Conservation (phyloP, 2,797 vertebrate species). For the Cirrhinus molitorella region DNA sequence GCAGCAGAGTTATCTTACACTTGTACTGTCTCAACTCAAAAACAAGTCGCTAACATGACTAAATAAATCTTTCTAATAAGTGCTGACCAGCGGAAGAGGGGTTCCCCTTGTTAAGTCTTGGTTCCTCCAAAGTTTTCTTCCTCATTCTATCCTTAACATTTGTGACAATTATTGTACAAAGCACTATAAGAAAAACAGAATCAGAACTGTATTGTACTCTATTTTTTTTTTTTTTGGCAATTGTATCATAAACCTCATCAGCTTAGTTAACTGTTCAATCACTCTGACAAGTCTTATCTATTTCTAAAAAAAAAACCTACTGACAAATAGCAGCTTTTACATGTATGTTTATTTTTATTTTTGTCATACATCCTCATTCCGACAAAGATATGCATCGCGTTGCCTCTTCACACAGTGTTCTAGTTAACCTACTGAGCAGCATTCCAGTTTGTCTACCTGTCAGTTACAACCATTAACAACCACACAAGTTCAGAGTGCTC, state of each 20-base stretch:
- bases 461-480: conserved; percentile 12
- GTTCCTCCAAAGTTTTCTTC: conserved; percentile 1
- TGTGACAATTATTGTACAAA: neutral
- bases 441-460: conserved; percentile 40
- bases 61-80: neutral
- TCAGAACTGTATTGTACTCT: neutral
- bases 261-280: neutral
- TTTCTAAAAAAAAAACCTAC: neutral
- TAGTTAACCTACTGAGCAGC: conserved; percentile 40
- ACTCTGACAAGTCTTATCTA: neutral
- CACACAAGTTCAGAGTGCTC: neutral
- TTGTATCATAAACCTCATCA: neutral
- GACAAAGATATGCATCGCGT: neutral
- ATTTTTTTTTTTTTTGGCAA: neutral
- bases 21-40: neutral
- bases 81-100: neutral
- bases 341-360: conserved; percentile 21
- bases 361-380: conserved; percentile 49
- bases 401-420: neutral
- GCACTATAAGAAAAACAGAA: neutral
- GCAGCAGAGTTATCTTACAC: neutral
- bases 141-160: neutral
- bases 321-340: neutral
- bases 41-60: neutral
- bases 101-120: neutral